phyloP scores from a whole-genome alignment of 2,113 vertebrate genomes.

The Agelaius tricolor region DNA sequence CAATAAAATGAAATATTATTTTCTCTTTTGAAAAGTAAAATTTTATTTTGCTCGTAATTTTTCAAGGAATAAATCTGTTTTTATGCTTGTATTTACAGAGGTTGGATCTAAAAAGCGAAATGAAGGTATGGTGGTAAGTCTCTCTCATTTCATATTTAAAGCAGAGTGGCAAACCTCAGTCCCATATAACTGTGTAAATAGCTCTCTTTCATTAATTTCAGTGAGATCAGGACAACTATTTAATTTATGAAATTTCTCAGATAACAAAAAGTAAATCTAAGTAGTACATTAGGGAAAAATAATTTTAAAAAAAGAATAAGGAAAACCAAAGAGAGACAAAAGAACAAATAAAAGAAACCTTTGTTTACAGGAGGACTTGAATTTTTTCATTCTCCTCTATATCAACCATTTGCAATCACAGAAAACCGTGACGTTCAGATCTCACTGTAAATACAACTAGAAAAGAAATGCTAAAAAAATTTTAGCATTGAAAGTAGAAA shows the following conservation, averaged over 20 bases:
- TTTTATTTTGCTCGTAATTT: not conserved
- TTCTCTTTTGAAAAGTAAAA: not conserved
- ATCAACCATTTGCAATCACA: not conserved
- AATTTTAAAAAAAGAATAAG: not conserved
- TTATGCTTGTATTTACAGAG: rapidly evolving
- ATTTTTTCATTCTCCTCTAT: not conserved
- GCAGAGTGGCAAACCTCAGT: not conserved
- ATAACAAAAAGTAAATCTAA: not conserved
- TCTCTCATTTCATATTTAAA: not conserved
- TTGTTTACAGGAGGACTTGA: not conserved
- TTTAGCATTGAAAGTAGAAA: not conserved
- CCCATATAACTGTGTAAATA: not conserved
- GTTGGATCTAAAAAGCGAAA: not conserved
- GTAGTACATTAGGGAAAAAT: not conserved
- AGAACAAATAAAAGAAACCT: not conserved
- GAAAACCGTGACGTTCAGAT: not conserved
- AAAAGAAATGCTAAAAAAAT: not conserved
- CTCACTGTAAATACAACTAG: not conserved
- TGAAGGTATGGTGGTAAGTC: not conserved
- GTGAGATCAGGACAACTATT: not conserved
- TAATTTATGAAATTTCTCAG: not conserved
- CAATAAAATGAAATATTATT: not conserved
- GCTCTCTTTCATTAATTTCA: not conserved
- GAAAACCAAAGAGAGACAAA: not conserved
- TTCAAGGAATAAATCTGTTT: not conserved